Conservation (phyloP, 2,888 invertebrate genomes). For the Acanthosepion esculentum region DNA sequence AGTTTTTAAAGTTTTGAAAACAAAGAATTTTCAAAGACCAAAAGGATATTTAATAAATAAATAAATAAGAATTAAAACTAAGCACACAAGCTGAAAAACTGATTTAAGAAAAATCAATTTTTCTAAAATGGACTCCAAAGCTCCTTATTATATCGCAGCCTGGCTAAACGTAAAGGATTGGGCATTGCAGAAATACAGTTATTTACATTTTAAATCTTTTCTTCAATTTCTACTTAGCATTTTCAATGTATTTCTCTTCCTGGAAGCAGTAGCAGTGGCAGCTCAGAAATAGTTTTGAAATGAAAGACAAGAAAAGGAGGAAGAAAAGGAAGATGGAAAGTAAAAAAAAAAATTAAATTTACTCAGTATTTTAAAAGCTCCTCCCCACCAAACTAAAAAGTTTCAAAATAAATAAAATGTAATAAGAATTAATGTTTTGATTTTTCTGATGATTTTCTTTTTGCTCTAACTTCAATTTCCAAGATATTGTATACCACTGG, state of each 20-base stretch:
- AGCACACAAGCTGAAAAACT: constrained; percentile 33
- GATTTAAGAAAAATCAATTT: not conserved
- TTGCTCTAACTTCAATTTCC: not conserved
- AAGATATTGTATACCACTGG: not conserved
- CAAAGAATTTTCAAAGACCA: not conserved
- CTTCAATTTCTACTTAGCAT: constrained; percentile 8
- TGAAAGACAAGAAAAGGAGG: not conserved
- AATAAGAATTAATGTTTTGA: constrained; percentile 23
- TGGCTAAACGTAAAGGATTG: not conserved
- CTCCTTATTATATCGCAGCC: constrained; percentile 23
- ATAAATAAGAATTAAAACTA: not conserved
- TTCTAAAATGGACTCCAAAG: constrained; percentile 12
- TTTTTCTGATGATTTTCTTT: not conserved
- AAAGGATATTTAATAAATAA: constrained; percentile 6
- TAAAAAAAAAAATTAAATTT: not conserved
- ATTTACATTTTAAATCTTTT: constrained; percentile 33
- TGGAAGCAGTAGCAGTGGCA: not conserved
- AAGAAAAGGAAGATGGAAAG: no score
- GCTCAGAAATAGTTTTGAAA: not conserved
- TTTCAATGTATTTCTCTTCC: not conserved
- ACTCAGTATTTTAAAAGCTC: not conserved
- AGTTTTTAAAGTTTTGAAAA: not conserved
- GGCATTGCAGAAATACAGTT: constrained; percentile 16
- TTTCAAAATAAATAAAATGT: constrained; percentile 33
- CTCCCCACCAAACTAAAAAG: not conserved